phyloP scores from a whole-genome alignment of 2,888 invertebrate genomes.

The Zhuqinia jingwanae region DNA sequence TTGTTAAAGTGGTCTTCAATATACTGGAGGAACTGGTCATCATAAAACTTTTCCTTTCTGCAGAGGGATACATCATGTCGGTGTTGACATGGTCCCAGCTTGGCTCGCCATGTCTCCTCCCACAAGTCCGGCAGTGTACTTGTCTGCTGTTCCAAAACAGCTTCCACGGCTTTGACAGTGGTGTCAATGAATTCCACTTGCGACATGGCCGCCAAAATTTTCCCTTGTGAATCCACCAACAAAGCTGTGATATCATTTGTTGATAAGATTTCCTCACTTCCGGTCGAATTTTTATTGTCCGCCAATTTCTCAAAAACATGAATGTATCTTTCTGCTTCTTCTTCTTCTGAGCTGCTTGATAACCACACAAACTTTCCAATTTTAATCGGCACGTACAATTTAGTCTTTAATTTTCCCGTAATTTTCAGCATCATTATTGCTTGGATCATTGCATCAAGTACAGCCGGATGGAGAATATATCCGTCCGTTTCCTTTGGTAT shows the following conservation, averaged over 20 bases:
- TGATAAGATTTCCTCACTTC: neutral
- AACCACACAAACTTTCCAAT: conserved; percentile 67
- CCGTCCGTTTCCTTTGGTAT: neutral
- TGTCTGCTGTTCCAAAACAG: conserved; percentile 35
- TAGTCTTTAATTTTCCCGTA: neutral
- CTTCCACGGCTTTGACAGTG: conserved; percentile 35
- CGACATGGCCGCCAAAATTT: conserved; percentile 10
- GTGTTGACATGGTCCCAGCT: neutral
- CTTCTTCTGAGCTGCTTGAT: neutral
- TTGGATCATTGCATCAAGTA: conserved; percentile 55
- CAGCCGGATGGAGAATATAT: conserved; percentile 43
- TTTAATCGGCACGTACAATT: conserved; percentile 54
- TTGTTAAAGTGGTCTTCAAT: neutral
- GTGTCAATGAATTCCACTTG: conserved; percentile 45
- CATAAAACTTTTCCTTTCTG: too few relatives aligned
- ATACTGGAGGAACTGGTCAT: too few relatives aligned
- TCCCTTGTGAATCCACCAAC: neutral
- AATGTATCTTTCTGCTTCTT: too few relatives aligned
- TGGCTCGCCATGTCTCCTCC: conserved; percentile 49
- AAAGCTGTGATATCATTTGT: neutral
- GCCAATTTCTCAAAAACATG: too few relatives aligned
- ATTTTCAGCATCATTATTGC: conserved; percentile 39
- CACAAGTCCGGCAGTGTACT: conserved; percentile 43
- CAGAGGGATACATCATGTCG: neutral
- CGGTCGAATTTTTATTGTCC: too few relatives aligned